Base-by-base conservation (phyloP, 1,140 invertebrate species). In the Acromyrmex heyeri region DNA sequence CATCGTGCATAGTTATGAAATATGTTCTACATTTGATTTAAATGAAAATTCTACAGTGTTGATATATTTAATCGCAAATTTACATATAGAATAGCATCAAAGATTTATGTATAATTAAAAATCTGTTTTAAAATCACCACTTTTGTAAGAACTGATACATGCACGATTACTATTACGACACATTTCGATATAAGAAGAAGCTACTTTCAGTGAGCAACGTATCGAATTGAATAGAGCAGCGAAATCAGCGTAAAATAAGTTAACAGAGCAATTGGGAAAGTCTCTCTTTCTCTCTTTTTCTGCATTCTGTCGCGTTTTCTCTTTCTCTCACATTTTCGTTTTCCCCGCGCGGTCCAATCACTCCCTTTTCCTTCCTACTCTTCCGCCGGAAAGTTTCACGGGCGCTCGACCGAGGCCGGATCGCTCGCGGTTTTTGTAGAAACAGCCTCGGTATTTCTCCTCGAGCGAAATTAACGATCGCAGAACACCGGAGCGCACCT, bases 401-500 rank as follows among this genome's bases (percentile, higher is more conserved):
- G 77, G 75, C 88, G 86, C 77, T 90, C 88, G 27, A 79, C 86
- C 85, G 88, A 91, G 86, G 88, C 87, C 90, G 87, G 88, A 92
- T 91, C 90, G 91, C 85, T 82, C 86, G 87, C 73, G 92, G 88
- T 89, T 92, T 92, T 92, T 92, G 85, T 78, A 92, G 91, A 85
- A 91, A 92, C 91, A 91, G 92, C 91, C 89, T 88, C 92, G 91
- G 90, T 92, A 92, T 92, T 92, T 92, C 92, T 92, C 89, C 78
- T 79, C 88, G 87, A 92, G 89, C 90, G 89, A 92, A 92, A 92
- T 92, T 92, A 92, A 92, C 92, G 92, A 92, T 92, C 91, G 87
- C 85, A 44, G 91, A 90, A 91, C 82, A 89, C 81, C 86, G 72
- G 61, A 67, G 91, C 87, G 87, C 89, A 92, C 92, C 91, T 92